Evolutionary conservation across 2,888 invertebrate genomes (phyloP).

Genomic region (Stegophylla sp.): DNA sequence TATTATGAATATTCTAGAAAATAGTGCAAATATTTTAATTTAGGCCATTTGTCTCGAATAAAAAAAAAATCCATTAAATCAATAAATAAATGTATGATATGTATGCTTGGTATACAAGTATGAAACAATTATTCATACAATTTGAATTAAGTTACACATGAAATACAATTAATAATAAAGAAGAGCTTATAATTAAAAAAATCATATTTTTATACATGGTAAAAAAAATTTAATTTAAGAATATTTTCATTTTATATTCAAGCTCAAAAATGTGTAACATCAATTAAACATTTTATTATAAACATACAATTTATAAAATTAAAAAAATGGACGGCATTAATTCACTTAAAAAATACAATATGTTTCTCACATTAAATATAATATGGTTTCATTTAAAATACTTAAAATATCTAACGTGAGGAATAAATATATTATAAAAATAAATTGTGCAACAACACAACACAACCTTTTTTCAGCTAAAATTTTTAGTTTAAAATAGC

Average conservation of each 20-base stretch:
- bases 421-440: neutral
- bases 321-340: slow-evolving; percentile 31
- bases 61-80: neutral
- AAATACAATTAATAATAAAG: neutral
- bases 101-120: slow-evolving; percentile 40
- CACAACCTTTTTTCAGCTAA: neutral
- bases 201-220: neutral
- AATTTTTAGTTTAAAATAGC: slow-evolving; percentile 18
- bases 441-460: slow-evolving; percentile 22
- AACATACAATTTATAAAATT: slow-evolving; percentile 27
- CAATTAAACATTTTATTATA: neutral
- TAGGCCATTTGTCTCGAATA: neutral
- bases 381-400: neutral
- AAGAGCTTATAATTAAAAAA: slow-evolving; percentile 22
- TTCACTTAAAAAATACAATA: neutral
- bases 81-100: slow-evolving; percentile 33
- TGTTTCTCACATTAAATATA: slow-evolving; percentile 8
- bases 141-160: slow-evolving; percentile 18
- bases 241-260: slow-evolving; percentile 10
- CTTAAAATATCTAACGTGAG: neutral
- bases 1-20: neutral
- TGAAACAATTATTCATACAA: slow-evolving; percentile 16
- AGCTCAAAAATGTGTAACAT: slow-evolving; percentile 20
- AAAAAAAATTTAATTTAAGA: neutral
- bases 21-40: neutral